These are phyloP conservation scores for Protonemura montana DNA, from an alignment of 2,888 invertebrate genomes.

Conservation along the genomic window DNA sequence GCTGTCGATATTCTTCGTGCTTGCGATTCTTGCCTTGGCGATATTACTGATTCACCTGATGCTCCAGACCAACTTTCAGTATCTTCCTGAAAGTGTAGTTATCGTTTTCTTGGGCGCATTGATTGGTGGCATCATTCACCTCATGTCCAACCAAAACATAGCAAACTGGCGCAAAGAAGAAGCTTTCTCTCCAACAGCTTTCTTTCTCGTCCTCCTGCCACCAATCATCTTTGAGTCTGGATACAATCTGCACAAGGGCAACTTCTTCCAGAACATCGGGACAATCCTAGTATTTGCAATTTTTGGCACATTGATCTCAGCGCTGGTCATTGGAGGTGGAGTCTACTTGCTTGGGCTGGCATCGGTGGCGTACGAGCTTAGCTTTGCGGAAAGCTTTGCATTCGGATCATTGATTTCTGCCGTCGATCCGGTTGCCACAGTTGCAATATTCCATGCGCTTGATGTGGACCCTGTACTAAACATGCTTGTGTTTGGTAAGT, in stretches of 20 bases:
- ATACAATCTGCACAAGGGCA: constrained; percentile 97
- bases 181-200: constrained; percentile 97
- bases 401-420: constrained; percentile 98
- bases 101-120: constrained; percentile 94
- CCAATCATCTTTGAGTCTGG: constrained; percentile 99
- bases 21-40: constrained; percentile 92
- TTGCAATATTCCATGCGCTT: constrained; percentile 97
- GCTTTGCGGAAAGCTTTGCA: constrained; percentile 97
- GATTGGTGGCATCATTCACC: constrained; percentile 88
- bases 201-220: constrained; percentile 94
- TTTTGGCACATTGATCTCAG: constrained; percentile 95
- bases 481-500: constrained; percentile 92
- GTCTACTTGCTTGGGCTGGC: constrained; percentile 93
- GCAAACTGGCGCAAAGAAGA: constrained; percentile 98
- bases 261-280: constrained; percentile 97
- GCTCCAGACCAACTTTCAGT: constrained; percentile 94
- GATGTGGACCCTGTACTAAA: constrained; percentile 97
- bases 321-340: constrained; percentile 95
- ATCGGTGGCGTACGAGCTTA: constrained; percentile 88
- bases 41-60: constrained; percentile 94
- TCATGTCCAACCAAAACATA: constrained; percentile 87
- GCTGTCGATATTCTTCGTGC: constrained; percentile 96
- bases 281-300: constrained; percentile 98
- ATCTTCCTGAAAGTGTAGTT: constrained; percentile 96
- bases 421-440: constrained; percentile 98